Percentiles rank a stretch among this genome's conserved stretches.
Evolutionary conservation across 1,140 invertebrate genomes (phyloP).

Genomic region (Drosophila kikkawai): DNA sequence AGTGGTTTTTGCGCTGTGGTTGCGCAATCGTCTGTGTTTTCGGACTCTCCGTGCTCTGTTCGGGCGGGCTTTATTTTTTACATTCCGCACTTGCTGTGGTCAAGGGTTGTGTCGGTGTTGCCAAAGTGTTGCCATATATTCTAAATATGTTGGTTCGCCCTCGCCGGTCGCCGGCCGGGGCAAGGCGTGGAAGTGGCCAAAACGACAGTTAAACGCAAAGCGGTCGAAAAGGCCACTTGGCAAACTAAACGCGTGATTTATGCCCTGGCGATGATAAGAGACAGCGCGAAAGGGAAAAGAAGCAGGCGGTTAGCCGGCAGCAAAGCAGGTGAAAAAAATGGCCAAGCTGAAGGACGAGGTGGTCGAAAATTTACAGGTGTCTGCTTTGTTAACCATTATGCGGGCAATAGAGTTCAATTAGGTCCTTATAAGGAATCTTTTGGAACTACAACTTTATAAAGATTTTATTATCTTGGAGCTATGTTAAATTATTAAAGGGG

Average conservation of each 20-base stretch:
- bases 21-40: conserved; percentile 74
- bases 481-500: not conserved
- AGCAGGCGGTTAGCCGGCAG: not conserved
- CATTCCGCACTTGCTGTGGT: conserved; percentile 65
- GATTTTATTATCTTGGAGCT: no score
- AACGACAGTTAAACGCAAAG: conserved; percentile 63
- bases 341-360: conserved; percentile 2
- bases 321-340: conserved; percentile 17
- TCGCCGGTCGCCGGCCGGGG: conserved; percentile 14
- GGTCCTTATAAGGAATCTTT: not conserved
- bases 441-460: not conserved
- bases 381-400: conserved; percentile 1
- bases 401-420: not conserved
- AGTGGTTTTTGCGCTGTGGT: conserved; percentile 80
- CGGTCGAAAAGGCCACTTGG: conserved; percentile 63
- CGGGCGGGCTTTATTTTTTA: conserved; percentile 44
- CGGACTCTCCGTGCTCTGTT: conserved; percentile 34
- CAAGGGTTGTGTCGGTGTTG: conserved; percentile 76
- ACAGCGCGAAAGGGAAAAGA: conserved; percentile 12
- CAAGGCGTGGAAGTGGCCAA: conserved; percentile 48
- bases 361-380: conserved; percentile 9
- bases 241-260: conserved; percentile 73
- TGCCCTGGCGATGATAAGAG: conserved; percentile 65
- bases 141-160: conserved; percentile 77
- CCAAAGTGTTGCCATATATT: conserved; percentile 83